Conservation (phyloP, 2,113 vertebrate genomes). For the Antennarius striatus region DNA sequence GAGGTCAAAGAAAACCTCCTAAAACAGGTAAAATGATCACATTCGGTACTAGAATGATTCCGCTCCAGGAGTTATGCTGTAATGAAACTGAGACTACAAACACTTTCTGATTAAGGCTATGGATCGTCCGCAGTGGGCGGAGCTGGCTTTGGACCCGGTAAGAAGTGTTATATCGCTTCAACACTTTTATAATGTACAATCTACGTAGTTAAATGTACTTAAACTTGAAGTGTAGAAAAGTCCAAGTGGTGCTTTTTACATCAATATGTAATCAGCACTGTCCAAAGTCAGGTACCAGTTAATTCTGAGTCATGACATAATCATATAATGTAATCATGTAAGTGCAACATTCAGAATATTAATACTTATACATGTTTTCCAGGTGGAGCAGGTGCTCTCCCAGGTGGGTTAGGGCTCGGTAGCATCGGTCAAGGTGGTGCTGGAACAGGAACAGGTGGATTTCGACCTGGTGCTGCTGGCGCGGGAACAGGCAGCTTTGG, state of each 20-base stretch:
- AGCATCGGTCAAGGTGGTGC: not conserved
- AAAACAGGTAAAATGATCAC: slow-evolving; percentile 59
- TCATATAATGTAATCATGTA: too few relatives aligned
- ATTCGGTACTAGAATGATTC: not conserved
- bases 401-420: slow-evolving; percentile 28
- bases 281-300: not conserved
- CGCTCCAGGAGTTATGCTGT: not conserved
- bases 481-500: slow-evolving; percentile 19
- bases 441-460: slow-evolving; percentile 24
- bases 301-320: too few relatives aligned
- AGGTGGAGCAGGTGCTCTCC: not conserved
- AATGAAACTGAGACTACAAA: not conserved
- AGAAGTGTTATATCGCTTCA: not conserved
- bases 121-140: slow-evolving; percentile 58
- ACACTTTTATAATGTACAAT: not conserved
- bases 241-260: too few relatives aligned
- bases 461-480: slow-evolving; percentile 26
- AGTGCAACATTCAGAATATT: too few relatives aligned
- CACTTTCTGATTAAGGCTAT: slow-evolving; percentile 41
- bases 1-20: slow-evolving; percentile 59
- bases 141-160: slow-evolving; percentile 56
- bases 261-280: not conserved
- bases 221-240: not conserved
- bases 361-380: too few relatives aligned
- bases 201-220: too few relatives aligned